Conservation (phyloP, 2,113 vertebrate species). For the Pelobates fuscus region DNA sequence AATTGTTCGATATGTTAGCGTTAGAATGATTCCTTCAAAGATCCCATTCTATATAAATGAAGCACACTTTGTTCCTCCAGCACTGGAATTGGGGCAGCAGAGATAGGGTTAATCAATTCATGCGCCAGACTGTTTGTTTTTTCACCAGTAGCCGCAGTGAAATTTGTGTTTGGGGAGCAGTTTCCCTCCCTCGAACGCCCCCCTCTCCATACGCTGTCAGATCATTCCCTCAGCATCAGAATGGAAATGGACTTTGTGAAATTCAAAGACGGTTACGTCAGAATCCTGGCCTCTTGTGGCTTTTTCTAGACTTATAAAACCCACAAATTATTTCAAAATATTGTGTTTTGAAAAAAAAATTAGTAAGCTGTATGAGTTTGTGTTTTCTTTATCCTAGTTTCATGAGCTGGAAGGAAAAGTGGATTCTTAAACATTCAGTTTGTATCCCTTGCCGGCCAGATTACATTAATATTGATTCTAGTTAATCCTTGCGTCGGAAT, state of each 20-base stretch:
- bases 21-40: no score
- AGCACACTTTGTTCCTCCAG: no score
- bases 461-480: slow-evolving; percentile 32
- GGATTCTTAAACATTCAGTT: slow-evolving; percentile 63
- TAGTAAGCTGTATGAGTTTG: slow-evolving; percentile 76
- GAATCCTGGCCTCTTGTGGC: slow-evolving; percentile 74
- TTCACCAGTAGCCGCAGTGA: slow-evolving; percentile 77
- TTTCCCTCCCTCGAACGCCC: slow-evolving; percentile 55
- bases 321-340: slow-evolving; percentile 81
- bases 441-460: slow-evolving; percentile 44
- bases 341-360: slow-evolving; percentile 63
- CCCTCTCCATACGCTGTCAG: slow-evolving; percentile 59
- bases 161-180: slow-evolving; percentile 70
- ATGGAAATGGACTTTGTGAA: slow-evolving; percentile 78
- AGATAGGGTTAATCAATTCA: slow-evolving; percentile 22
- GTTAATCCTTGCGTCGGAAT: slow-evolving; percentile 23
- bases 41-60: no score
- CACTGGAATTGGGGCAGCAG: not conserved
- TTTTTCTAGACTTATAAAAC: slow-evolving; percentile 75
- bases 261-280: slow-evolving; percentile 85
- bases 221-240: slow-evolving; percentile 67
- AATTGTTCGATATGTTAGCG: no score
- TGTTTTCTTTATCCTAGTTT: slow-evolving; percentile 79
- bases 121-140: slow-evolving; percentile 60
- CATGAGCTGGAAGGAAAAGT: slow-evolving; percentile 72